Conservation (phyloP, 2,113 vertebrate genomes). For the Prolemur simus region DNA sequence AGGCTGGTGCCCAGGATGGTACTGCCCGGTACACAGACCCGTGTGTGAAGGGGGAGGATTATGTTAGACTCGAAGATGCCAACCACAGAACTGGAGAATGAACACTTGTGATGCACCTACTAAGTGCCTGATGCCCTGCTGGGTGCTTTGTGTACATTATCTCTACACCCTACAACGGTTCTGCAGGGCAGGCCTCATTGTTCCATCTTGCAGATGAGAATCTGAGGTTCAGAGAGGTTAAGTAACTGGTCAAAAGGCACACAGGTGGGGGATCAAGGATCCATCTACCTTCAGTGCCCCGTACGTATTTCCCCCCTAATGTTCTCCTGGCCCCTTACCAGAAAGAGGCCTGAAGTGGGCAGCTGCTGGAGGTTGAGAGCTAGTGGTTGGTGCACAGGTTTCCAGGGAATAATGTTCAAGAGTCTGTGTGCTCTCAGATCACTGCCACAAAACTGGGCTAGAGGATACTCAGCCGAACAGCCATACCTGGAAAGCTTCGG, state of each 20-base stretch:
- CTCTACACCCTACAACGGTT: not conserved
- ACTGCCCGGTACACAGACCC: fast-evolving
- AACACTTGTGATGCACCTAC: not conserved
- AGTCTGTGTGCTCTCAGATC: not conserved
- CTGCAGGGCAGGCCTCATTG: not conserved
- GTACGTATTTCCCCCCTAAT: not conserved
- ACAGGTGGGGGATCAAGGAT: not conserved
- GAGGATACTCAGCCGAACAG: not conserved
- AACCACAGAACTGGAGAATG: not conserved
- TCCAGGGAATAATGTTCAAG: not conserved
- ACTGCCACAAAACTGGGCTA: not conserved
- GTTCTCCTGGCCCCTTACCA: not conserved
- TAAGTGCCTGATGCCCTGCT: not conserved
- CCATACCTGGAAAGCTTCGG: too few species aligned
- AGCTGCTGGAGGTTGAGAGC: not conserved
- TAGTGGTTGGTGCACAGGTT: not conserved
- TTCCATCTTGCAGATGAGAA: not conserved
- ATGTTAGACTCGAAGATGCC: not conserved
- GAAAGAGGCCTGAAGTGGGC: not conserved
- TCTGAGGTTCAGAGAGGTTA: not conserved
- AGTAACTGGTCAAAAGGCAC: not conserved
- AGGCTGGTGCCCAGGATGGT: not conserved
- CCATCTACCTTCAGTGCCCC: not conserved
- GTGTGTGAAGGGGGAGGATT: not conserved
- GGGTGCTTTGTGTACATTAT: fast-evolving